These are phyloP conservation scores for Carollia perspicillata DNA, from an alignment of 2,113 vertebrate species.

Conservation along the genomic window DNA sequence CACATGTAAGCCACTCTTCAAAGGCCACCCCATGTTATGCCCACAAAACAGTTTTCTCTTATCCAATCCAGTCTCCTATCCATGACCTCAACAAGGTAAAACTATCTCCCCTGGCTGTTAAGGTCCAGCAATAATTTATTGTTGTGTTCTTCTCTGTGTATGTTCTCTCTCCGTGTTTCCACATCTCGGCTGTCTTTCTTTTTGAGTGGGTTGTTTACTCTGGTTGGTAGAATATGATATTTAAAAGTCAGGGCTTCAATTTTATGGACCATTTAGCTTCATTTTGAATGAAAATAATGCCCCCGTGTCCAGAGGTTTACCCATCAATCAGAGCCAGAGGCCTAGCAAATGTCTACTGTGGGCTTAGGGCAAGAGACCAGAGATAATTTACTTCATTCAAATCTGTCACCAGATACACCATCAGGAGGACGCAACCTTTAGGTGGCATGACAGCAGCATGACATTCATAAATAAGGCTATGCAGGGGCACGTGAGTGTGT, in stretches of 20 bases:
- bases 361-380: background rate
- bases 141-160: background rate
- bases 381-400: background rate
- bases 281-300: slow-evolving; percentile 52
- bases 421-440: background rate
- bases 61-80: background rate
- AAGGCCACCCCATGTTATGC: background rate
- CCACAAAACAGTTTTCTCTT: background rate
- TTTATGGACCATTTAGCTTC: slow-evolving; percentile 35
- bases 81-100: background rate
- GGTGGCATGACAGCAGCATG: background rate
- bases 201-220: slow-evolving; percentile 12
- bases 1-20: background rate
- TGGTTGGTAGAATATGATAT: background rate
- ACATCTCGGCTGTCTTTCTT: background rate
- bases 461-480: background rate
- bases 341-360: background rate
- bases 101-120: background rate
- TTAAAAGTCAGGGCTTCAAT: slow-evolving; percentile 34
- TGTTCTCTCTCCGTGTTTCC: background rate
- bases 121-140: background rate
- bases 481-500: background rate
- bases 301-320: background rate
- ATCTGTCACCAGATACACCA: background rate
- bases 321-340: background rate